Conservation (phyloP, 2,797 vertebrate species). For the Coccyzus lansbergi region DNA sequence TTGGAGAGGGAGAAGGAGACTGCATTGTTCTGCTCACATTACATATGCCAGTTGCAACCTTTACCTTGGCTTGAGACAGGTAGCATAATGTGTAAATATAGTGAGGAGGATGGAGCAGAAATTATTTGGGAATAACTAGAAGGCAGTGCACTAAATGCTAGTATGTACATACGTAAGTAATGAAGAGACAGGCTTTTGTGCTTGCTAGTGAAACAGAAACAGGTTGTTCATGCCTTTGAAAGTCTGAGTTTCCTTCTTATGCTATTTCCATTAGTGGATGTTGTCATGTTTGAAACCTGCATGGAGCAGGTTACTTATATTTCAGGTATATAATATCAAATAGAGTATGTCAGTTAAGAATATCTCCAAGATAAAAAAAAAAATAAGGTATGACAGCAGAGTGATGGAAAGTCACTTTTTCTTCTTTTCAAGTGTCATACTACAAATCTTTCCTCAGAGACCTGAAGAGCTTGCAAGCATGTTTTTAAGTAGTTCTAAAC, state of each 20-base stretch:
- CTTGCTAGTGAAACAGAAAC: not conserved
- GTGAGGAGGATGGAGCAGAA: not conserved
- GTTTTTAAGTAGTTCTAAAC: not conserved
- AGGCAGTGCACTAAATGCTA: not conserved
- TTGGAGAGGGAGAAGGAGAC: not conserved
- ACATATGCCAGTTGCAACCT: not conserved
- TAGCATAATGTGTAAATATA: not conserved
- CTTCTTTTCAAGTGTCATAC: not conserved
- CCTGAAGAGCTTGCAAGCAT: not conserved
- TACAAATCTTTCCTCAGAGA: not conserved
- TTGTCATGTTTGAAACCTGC: not conserved
- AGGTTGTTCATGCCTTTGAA: not conserved
- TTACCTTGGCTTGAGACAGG: not conserved
- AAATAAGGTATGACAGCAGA: not conserved
- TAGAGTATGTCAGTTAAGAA: not conserved
- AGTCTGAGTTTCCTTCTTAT: not conserved
- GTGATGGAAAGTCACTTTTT: not conserved
- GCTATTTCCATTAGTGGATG: not conserved
- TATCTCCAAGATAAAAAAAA: not conserved
- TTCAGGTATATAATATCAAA: not conserved
- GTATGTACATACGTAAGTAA: not conserved
- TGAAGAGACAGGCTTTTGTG: not conserved
- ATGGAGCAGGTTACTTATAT: not conserved
- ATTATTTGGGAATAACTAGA: not conserved
- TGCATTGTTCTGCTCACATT: not conserved